Conservation (phyloP, 2,797 vertebrate genomes). For the Strix occidentalis region DNA sequence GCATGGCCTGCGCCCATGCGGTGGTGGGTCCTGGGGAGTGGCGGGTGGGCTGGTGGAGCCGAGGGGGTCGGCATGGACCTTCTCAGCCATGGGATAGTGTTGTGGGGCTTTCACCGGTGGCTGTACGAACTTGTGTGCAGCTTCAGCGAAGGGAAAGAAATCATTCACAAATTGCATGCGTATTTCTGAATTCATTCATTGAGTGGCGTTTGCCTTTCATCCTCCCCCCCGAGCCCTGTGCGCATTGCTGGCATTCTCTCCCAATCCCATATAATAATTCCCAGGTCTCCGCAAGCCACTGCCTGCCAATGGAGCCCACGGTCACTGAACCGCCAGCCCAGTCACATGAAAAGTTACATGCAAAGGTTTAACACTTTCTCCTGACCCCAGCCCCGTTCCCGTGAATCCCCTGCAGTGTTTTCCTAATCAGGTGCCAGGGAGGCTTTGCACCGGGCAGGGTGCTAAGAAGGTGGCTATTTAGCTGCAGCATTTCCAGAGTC, state of each 20-base stretch:
- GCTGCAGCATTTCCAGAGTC: not conserved
- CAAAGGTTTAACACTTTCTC: slow-evolving; percentile 17
- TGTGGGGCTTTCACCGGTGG: not conserved
- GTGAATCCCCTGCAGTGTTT: slow-evolving; percentile 12
- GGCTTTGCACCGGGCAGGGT: not conserved
- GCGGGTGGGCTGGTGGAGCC: not conserved
- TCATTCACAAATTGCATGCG: slow-evolving; percentile 12
- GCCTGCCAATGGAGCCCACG: not conserved
- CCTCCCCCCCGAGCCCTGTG: not conserved
- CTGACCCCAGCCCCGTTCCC: not conserved
- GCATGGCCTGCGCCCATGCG: accelerated
- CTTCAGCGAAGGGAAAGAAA: not conserved
- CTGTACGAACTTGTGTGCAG: not conserved
- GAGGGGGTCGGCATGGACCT: accelerated
- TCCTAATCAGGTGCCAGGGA: slow-evolving; percentile 9
- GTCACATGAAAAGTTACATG: slow-evolving; percentile 25
- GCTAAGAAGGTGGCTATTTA: not conserved
- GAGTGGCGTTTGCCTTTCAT: not conserved
- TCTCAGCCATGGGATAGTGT: not conserved
- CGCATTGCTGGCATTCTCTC: slow-evolving; percentile 42
- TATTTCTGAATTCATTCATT: slow-evolving; percentile 6
- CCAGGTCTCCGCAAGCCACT: not conserved
- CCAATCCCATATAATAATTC: slow-evolving; percentile 24
- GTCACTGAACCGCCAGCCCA: not conserved
- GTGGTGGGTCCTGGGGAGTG: not conserved